A percentile compares a stretch with the other conserved stretches of the same genome.
Conservation (phyloP, 2,888 invertebrate species). For the Agrypnus murinus region DNA sequence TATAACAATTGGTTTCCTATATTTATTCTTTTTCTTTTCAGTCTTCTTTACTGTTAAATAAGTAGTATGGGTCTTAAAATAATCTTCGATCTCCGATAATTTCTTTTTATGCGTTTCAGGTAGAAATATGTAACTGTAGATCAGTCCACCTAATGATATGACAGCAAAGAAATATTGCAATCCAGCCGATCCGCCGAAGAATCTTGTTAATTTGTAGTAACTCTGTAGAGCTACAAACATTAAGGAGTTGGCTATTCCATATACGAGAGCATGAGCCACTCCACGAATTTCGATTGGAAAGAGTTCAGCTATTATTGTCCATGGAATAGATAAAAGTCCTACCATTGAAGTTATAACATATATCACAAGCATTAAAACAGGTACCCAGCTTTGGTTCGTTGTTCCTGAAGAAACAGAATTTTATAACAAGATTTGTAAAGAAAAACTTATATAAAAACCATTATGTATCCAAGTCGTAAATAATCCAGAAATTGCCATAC, state of each 20-base stretch:
- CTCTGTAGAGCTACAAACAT: slow-evolving; percentile 75
- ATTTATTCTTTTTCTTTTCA: not conserved
- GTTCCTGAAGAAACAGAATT: slow-evolving; percentile 55
- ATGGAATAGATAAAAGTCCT: slow-evolving; percentile 75
- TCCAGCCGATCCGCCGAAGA: slow-evolving; percentile 70
- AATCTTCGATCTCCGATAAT: slow-evolving; percentile 72
- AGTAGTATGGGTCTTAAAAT: slow-evolving; percentile 69
- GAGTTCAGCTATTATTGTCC: slow-evolving; percentile 78
- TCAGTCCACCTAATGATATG: slow-evolving; percentile 68
- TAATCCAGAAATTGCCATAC: slow-evolving; percentile 74
- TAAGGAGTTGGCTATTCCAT: slow-evolving; percentile 74
- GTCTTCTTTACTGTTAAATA: slow-evolving; percentile 53
- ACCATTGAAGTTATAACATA: slow-evolving; percentile 77
- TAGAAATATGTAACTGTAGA: slow-evolving; percentile 71
- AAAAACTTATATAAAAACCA: slow-evolving; percentile 50
- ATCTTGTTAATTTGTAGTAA: slow-evolving; percentile 67
- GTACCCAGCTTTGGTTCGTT: slow-evolving; percentile 67
- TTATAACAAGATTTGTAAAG: not conserved
- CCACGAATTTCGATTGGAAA: slow-evolving; percentile 76
- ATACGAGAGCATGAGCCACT: slow-evolving; percentile 74
- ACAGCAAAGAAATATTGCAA: slow-evolving; percentile 74
- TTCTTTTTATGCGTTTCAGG: slow-evolving; percentile 74
- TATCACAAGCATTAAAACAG: slow-evolving; percentile 72
- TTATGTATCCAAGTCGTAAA: slow-evolving; percentile 69
- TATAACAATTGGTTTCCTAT: slow-evolving; percentile 36